Evolutionary conservation across 2,888 invertebrate species (phyloP), one percentile per base, ranked within the genome.

Genomic region (Caenorhabditis plicata): DNA sequence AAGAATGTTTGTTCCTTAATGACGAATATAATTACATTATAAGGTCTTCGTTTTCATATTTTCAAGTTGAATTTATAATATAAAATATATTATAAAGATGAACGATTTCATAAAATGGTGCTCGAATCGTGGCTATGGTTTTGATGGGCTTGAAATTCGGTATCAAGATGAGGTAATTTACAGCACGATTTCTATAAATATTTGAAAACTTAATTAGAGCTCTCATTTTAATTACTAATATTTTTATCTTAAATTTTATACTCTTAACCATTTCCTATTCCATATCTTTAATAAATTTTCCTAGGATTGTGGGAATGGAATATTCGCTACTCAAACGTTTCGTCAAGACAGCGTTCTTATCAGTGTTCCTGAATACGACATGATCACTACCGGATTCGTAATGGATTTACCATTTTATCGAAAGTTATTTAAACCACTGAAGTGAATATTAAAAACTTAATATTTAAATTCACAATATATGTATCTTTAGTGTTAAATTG

Each of bases 341-440:
- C 58, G 64, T 3, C 25, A 48, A 9, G 70, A 69, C 27, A 44
- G 49, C n/a, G 41, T 55, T 22, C 22, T 67, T 9, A 70, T 70
- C 13, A 25, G 43, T 7, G 36, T 70, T 15, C 65, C 67, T 3
- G 62, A 65, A 8, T 41, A 44, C 8, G 55, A 60, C 27, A 60
- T 71, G 57, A 55, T 71, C 19, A 69, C 57, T 13, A 66, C 68
- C 9, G 68, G 61, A 4, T 42, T 54, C 15, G 64, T 73, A 3
- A 64, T 67, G 1, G 69, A 67, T 29, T 64, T 71, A 31, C 62
- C 63, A 8, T 52, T 57, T 43, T 78, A 75, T 51, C 41, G 53
- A 13, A 50, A 55, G 13, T 41, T 76, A 9, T 22, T 75, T 17
- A 60, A 66, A 13, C 38, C 35, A 8, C 32, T 48, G 2, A 47